phyloP scores from a whole-genome alignment of 2,113 vertebrate genomes.

The Galemys pyrenaicus region DNA sequence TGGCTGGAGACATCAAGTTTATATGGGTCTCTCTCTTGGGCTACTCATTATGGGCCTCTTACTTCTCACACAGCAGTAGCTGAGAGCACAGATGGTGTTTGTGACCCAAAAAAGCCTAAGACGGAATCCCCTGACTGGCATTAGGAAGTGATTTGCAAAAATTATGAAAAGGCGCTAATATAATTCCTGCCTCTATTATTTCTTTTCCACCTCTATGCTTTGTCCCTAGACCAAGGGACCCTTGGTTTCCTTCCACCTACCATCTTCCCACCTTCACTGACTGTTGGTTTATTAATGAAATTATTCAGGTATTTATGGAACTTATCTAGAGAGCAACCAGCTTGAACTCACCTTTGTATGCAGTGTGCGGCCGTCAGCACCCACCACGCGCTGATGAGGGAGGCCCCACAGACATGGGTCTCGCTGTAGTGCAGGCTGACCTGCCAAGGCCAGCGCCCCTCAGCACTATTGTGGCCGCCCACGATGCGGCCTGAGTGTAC shows the following conservation, averaged over 20 bases:
- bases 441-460: slow-evolving; percentile 58
- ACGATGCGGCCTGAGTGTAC: neutral
- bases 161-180: neutral
- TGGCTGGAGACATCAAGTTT: neutral
- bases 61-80: neutral
- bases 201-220: neutral
- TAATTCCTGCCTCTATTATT: neutral
- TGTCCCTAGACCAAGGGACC: neutral
- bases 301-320: neutral
- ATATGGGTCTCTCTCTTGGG: neutral
- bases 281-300: neutral
- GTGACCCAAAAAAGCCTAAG: neutral
- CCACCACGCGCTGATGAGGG: slow-evolving; percentile 53
- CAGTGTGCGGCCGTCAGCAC: slow-evolving; percentile 67
- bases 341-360: neutral
- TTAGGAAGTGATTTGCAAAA: neutral
- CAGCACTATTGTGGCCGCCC: neutral
- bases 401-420: neutral
- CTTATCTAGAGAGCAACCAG: neutral
- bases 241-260: neutral
- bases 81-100: neutral
- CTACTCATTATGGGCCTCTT: neutral
- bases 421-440: neutral
- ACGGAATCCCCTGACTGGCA: neutral
- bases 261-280: neutral